Percentiles rank a stretch among this genome's conserved stretches.
These are phyloP conservation scores for Sebastiscus albofasciatus DNA, from an alignment of 2,797 vertebrate genomes.

Conservation along the genomic window DNA sequence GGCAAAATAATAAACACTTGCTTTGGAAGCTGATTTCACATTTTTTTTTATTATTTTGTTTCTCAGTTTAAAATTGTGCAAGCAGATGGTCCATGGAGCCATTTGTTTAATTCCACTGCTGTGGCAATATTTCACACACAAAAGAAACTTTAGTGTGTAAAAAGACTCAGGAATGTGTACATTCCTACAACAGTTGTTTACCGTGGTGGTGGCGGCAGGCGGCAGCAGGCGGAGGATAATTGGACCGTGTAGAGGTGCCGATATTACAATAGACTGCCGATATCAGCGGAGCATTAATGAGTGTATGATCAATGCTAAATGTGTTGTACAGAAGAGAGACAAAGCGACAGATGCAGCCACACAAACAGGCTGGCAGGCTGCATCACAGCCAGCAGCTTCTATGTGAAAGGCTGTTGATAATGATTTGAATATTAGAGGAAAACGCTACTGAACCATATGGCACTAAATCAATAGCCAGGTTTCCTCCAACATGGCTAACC, in stretches of 20 bases:
- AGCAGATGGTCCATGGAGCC: conserved; percentile 16
- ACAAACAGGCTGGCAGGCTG: conserved; percentile 13
- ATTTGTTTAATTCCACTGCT: conserved; percentile 16
- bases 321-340: conserved; percentile 16
- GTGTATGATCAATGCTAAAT: conserved; percentile 39
- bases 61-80: conserved; percentile 9
- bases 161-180: neutral
- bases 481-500: conserved; percentile 17
- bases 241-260: neutral
- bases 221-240: neutral
- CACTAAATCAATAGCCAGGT: conserved; percentile 28
- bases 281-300: conserved; percentile 24
- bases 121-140: neutral
- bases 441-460: conserved; percentile 15
- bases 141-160: conserved; percentile 1
- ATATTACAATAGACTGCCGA: conserved; percentile 14
- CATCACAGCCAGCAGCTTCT: conserved; percentile 9
- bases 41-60: conserved; percentile 13
- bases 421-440: conserved; percentile 26
- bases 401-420: conserved; percentile 25
- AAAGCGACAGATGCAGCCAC: conserved; percentile 29
- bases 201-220: neutral
- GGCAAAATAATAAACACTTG: conserved; percentile 15
- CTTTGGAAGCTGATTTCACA: conserved; percentile 17
- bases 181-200: neutral